phyloP scores from a whole-genome alignment of 2,113 vertebrate genomes.

The Epinephelus cyanopodus region DNA sequence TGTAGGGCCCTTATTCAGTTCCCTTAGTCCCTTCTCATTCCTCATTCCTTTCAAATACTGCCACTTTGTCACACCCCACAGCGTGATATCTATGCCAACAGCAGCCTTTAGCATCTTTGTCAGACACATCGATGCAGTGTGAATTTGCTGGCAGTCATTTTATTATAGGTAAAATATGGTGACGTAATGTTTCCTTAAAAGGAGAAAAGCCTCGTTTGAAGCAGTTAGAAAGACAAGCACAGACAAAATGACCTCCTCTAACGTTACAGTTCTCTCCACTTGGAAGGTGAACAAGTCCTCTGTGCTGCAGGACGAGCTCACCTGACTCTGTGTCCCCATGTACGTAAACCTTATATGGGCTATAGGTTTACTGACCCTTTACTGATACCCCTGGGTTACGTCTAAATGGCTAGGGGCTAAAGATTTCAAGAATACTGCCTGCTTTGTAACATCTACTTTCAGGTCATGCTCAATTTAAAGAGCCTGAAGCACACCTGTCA shows the following conservation, averaged over 20 bases:
- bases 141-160: neutral
- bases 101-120: too few species aligned
- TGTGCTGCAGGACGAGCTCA: slow-evolving; percentile 4
- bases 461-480: neutral
- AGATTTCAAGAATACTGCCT: slow-evolving; percentile 39
- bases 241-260: neutral
- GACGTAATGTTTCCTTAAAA: neutral
- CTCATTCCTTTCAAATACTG: too few species aligned
- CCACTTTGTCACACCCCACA: too few species aligned
- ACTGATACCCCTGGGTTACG: slow-evolving; percentile 11
- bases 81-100: too few species aligned
- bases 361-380: slow-evolving; percentile 60
- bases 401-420: slow-evolving; percentile 30
- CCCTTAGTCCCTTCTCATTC: too few species aligned
- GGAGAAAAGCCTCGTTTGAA: neutral
- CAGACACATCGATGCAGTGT: neutral
- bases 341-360: slow-evolving; percentile 29
- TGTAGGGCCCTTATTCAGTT: too few species aligned
- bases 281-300: slow-evolving; percentile 13
- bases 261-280: slow-evolving; percentile 12
- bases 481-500: slow-evolving; percentile 1
- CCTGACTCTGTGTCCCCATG: neutral
- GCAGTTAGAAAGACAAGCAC: neutral
- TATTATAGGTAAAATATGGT: neutral
- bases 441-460: slow-evolving; percentile 33